Base-by-base conservation (phyloP, 2,888 invertebrate genomes). In the Chymomyza fuscimana region DNA sequence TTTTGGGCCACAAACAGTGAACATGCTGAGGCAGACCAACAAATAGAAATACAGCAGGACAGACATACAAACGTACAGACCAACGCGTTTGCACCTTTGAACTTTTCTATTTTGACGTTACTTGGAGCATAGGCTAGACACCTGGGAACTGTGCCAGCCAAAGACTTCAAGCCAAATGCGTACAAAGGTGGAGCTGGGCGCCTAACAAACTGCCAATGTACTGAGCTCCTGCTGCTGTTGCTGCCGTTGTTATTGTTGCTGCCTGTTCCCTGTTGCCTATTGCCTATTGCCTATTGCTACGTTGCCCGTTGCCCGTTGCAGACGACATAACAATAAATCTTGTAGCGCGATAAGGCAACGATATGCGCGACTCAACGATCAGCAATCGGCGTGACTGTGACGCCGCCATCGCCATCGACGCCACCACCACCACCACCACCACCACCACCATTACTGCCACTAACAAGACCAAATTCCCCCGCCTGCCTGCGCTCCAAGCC, bases 1-100 rank as follows among this genome's bases (percentile, higher is more conserved):
- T 72, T 69, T 58, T 61, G 59, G 58, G 59, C 40, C 63, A 66
- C 63, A 68, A 61, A 54, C 25, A 32, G 32, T 36, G 3, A 32
- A 32, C 5, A 9, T 32, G 32, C 3, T 32, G 32, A 9, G 32
- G 1, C 36, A 66, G 69, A 25, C 25, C 19, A 19, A 19, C 19
- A 19, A 19, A 19, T 19, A 19, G 19, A 19, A 19, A 19, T 1
- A 52, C 46, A 46, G 36, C 54, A 36, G 19, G 51, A 63, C 60
- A 29, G 40, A 19, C 19, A 19, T 19, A 19, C 19, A 19, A 19
- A 68, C 54, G 66, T n/a, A 51, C 12, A 72, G 76, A 36, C 50
- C 79, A 85, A 85, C 87, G 88, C 82, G 86, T 87, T 87, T 88
- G 88, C 82, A 83, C 82, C 86, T 87, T 83, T 83, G 82, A 83